Base-by-base conservation (phyloP, 2,797 vertebrate species). In the Pseudomugil gertrudae region DNA sequence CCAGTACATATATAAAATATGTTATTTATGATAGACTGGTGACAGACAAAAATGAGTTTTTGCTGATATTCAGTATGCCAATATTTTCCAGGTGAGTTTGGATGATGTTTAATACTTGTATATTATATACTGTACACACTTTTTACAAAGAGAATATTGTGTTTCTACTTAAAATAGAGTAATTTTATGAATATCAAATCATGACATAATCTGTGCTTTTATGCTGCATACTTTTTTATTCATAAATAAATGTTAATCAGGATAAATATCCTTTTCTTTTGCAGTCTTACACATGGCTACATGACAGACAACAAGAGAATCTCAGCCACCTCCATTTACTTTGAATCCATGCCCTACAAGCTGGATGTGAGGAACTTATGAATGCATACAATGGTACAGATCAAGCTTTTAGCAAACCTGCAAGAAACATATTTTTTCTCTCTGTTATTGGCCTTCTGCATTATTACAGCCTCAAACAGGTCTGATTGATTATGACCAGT, bases 321-420 rank as follows among this genome's bases (percentile, higher is more conserved):
- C 81, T 97, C 96, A 0, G 96, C 96, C 63, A 97, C 96, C 0
- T 98, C 96, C 79, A 98, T 98, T 89, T 98, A 95, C 92, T 98
- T 98, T 9, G 96, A 98, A 81, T 98, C 96, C 0, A 97, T 98
- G 96, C 96, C 96, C 27, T 98, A 98, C 88, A 98, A 97, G 75
- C 92, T 98, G 15, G 91, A 96, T 0, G 96, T 98, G 93, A 96
- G 96, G 92, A 48, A 43, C 30, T 54, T 43, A 36, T 8, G 7
- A 54, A 48, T 29, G 26, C 2, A 72, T 47, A 55, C n/a, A 19
- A 27, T 14, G 5, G 10, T 58, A 50, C 5, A 6, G 59, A 29
- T 11, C 6, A 26, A 19, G 32, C 13, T 38, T 36, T 5, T 4
- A 40, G 21, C 8, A 33, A 30, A 17, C 1, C 23, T 53, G 4